Evolutionary conservation across 1,140 invertebrate species (phyloP).

Genomic region (Drosophila ohnishii): DNA sequence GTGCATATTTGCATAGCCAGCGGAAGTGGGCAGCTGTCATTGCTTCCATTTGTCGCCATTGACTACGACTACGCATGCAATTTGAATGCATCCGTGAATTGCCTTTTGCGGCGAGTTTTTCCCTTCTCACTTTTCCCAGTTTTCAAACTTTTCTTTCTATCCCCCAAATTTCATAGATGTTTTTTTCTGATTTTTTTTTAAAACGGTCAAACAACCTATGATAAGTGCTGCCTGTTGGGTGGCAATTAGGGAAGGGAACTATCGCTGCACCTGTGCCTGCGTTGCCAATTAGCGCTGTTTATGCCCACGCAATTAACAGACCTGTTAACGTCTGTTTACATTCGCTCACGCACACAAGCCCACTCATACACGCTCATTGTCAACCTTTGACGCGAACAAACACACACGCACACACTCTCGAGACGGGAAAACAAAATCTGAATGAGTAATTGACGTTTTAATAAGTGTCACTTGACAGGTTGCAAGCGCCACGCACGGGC

Average conservation of each 20-base stretch:
- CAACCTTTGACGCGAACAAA: conserved; percentile 30
- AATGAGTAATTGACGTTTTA: conserved; percentile 73
- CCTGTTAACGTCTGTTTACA: conserved; percentile 50
- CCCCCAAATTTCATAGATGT: background rate
- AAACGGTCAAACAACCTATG: conserved; percentile 26
- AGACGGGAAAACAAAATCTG: conserved; percentile 52
- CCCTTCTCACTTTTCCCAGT: conserved; percentile 20
- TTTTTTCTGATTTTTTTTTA: background rate
- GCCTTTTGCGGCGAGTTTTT: conserved; percentile 39
- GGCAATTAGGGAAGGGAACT: conserved; percentile 35
- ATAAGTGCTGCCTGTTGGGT: conserved; percentile 26
- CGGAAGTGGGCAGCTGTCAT: conserved; percentile 43
- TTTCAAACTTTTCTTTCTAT: conserved; percentile 1
- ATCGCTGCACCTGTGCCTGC: conserved; percentile 22
- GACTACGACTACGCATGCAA: conserved; percentile 12
- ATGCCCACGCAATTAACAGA: conserved; percentile 51
- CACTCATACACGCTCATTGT: conserved; percentile 14
- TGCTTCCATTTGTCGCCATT: conserved; percentile 33
- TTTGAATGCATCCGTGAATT: conserved; percentile 35
- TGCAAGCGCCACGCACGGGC: conserved; percentile 39
- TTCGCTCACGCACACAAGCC: conserved; percentile 5
- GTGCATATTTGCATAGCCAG: conserved; percentile 52
- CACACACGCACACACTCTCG: conserved; percentile 24
- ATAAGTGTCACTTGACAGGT: conserved; percentile 59
- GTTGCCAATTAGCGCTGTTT: conserved; percentile 57